Percentiles rank a stretch among this genome's conserved stretches.
phyloP scores from a whole-genome alignment of 2,888 invertebrate genomes.

The Drosophila meridionalis region DNA sequence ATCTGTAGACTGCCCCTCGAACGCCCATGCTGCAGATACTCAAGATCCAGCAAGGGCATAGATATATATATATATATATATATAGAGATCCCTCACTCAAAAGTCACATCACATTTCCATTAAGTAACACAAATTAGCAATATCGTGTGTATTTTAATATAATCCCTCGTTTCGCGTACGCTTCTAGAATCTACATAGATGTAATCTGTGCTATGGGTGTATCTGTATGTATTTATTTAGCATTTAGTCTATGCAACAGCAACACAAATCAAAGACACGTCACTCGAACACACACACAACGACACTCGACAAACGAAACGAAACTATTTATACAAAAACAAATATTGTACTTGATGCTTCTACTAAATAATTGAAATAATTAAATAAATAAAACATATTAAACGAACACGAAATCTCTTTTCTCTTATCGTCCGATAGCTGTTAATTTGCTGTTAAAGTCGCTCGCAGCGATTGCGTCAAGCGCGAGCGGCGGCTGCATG shows the following conservation, averaged over 20 bases:
- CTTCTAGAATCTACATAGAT: slow-evolving; percentile 58
- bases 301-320: slow-evolving; percentile 29
- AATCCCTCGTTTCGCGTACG: slow-evolving; percentile 34
- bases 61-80: neutral
- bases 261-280: slow-evolving; percentile 66
- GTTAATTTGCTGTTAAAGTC: slow-evolving; percentile 3
- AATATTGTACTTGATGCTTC: slow-evolving; percentile 76
- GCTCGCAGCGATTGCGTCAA: neutral
- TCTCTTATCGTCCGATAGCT: neutral
- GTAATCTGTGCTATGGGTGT: slow-evolving; percentile 63
- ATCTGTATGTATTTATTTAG: slow-evolving; percentile 56
- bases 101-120: slow-evolving; percentile 12
- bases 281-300: slow-evolving; percentile 19
- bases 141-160: slow-evolving; percentile 31
- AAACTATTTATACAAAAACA: slow-evolving; percentile 68
- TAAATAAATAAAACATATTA: slow-evolving; percentile 38
- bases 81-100: neutral
- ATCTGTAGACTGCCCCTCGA: slow-evolving; percentile 86
- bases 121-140: slow-evolving; percentile 38
- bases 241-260: slow-evolving; percentile 49
- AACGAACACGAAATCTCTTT: slow-evolving; percentile 1
- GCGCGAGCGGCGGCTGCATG: neutral
- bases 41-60: neutral
- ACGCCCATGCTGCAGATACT: neutral
- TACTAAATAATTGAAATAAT: slow-evolving; percentile 66